These are phyloP conservation scores for Erpetoichthys calabaricus DNA, from an alignment of 2,797 vertebrate genomes.

Conservation along the genomic window DNA sequence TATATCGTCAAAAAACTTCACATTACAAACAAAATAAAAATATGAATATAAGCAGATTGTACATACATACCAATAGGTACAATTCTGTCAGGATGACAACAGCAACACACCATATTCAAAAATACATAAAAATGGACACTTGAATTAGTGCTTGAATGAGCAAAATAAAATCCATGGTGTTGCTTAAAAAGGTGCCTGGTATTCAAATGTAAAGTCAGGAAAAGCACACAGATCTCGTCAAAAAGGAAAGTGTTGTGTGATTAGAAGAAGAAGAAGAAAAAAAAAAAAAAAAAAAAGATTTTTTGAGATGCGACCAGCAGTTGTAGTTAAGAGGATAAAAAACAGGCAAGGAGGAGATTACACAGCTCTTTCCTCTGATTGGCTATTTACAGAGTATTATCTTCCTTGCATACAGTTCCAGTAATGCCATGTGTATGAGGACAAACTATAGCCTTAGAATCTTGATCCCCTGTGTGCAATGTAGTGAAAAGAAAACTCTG, in stretches of 20 bases:
- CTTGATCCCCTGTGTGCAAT: too few relatives aligned
- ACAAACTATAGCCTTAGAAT: too few relatives aligned
- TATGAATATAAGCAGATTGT: too few relatives aligned
- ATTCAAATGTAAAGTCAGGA: too few relatives aligned
- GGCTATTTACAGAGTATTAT: slow-evolving; percentile 21
- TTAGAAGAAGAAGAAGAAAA: background rate
- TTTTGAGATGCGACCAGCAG: slow-evolving; percentile 5
- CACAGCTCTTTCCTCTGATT: slow-evolving; percentile 37
- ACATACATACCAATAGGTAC: slow-evolving; percentile 62
- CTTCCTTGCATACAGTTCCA: slow-evolving; percentile 16
- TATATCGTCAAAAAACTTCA: too few relatives aligned
- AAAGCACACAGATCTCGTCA: background rate
- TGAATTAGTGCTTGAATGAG: background rate
- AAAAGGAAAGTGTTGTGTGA: background rate
- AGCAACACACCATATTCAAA: slow-evolving; percentile 77
- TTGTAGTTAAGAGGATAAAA: slow-evolving; percentile 74
- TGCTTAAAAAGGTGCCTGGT: too few relatives aligned
- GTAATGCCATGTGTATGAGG: too few relatives aligned
- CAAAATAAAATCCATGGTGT: background rate
- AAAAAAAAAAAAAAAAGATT: background rate
- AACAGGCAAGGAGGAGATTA: slow-evolving; percentile 54
- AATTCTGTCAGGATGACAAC: slow-evolving; percentile 69
- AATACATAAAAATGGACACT: slow-evolving; percentile 40
- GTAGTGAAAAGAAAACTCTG: too few relatives aligned
- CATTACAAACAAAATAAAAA: too few relatives aligned